These are phyloP conservation scores for Dugesia japonica DNA, from an alignment of 2,888 invertebrate species.

Conservation along the genomic window DNA sequence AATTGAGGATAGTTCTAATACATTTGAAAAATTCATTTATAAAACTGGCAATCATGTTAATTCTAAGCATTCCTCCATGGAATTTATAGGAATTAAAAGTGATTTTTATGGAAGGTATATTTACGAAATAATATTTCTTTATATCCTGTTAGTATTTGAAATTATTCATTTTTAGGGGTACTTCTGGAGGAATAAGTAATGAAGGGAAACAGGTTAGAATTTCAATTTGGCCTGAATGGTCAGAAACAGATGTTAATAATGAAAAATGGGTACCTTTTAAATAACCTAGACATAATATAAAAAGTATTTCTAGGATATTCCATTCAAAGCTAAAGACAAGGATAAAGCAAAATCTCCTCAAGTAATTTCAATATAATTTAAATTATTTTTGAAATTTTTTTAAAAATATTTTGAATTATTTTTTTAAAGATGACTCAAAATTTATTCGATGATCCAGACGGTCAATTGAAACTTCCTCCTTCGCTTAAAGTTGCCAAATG, in stretches of 20 bases:
- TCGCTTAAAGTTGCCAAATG: conserved; percentile 42
- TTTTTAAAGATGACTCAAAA: conserved; percentile 37
- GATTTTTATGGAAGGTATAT: neutral
- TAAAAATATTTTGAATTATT: neutral
- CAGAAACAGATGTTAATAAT: conserved; percentile 45
- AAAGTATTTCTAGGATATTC: neutral
- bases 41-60: neutral
- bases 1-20: neutral
- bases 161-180: conserved; percentile 43
- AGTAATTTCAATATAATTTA: too few species aligned
- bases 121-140: neutral
- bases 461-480: conserved; percentile 44
- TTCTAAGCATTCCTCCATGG: neutral
- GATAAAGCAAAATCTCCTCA: conserved; percentile 46
- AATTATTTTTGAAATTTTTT: too few species aligned
- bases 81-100: neutral
- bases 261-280: conserved; percentile 46
- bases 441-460: conserved; percentile 48
- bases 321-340: conserved; percentile 40
- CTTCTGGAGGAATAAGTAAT: conserved; percentile 42
- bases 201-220: conserved; percentile 39
- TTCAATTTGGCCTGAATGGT: conserved; percentile 48
- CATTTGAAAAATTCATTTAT: neutral
- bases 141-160: too few species aligned
- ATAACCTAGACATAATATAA: neutral